Percentiles rank a stretch among this genome's conserved stretches.
phyloP scores from a whole-genome alignment of 2,888 invertebrate genomes.

The Malthinus flaveolus region DNA sequence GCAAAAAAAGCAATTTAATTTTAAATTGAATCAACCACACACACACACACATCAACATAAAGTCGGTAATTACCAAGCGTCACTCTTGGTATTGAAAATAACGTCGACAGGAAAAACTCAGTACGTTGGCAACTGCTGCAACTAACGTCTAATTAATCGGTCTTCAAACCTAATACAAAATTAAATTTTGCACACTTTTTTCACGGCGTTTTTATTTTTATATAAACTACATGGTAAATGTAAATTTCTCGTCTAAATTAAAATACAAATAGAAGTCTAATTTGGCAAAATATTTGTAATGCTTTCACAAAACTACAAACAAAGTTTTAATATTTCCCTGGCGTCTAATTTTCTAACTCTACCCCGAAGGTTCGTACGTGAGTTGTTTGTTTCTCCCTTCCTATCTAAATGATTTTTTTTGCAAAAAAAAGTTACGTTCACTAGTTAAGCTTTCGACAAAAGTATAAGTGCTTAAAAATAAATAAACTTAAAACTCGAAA shows the following conservation, averaged over 20 bases:
- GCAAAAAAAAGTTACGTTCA: slow-evolving; percentile 13
- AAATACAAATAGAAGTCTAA: slow-evolving; percentile 17
- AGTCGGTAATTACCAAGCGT: slow-evolving; percentile 20
- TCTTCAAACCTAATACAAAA: slow-evolving; percentile 14
- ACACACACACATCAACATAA: slow-evolving; percentile 11
- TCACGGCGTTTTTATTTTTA: too few species aligned
- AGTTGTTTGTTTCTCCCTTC: slow-evolving; percentile 40
- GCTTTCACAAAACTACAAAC: slow-evolving; percentile 41
- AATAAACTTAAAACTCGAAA: slow-evolving; percentile 13
- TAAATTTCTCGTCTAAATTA: slow-evolving; percentile 2
- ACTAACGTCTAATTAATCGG: slow-evolving; percentile 27
- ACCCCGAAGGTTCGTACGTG: slow-evolving; percentile 44
- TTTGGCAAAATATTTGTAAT: slow-evolving; percentile 30
- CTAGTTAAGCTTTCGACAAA: slow-evolving; percentile 7
- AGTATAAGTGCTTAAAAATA: neutral
- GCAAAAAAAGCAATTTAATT: neutral
- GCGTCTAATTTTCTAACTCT: slow-evolving; percentile 46
- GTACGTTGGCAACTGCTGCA: slow-evolving; percentile 24
- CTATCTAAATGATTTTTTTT: slow-evolving; percentile 45
- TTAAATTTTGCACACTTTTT: slow-evolving; percentile 7
- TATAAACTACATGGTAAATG: neutral
- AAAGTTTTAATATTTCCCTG: slow-evolving; percentile 50
- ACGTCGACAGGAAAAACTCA: slow-evolving; percentile 22
- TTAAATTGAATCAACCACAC: neutral
- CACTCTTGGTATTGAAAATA: slow-evolving; percentile 21